Conservation (phyloP, 1,140 invertebrate species). For the Rhynchophorus ferrugineus region DNA sequence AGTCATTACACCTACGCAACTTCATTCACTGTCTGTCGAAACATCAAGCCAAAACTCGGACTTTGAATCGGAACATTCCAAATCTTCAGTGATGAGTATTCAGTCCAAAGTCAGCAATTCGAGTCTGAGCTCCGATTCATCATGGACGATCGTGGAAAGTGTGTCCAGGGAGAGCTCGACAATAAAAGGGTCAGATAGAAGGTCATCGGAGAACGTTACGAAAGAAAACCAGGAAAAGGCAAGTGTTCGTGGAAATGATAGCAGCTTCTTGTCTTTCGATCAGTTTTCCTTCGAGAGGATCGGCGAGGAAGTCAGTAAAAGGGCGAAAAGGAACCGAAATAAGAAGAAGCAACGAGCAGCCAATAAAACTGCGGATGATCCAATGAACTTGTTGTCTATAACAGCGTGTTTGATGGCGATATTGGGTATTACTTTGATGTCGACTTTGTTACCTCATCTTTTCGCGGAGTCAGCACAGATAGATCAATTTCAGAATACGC, state of each 20-base stretch:
- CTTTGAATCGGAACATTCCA: not conserved
- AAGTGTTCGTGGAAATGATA: not conserved
- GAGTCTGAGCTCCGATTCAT: constrained; percentile 18
- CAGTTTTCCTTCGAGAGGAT: not conserved
- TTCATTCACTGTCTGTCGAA: constrained; percentile 11
- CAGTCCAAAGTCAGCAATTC: constrained; percentile 8
- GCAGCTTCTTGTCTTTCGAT: not conserved
- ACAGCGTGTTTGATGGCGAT: constrained; percentile 15
- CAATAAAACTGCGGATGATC: not conserved
- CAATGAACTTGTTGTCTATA: constrained; percentile 16
- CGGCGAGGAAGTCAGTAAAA: not conserved
- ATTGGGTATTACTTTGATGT: constrained; percentile 11
- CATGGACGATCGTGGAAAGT: constrained; percentile 19
- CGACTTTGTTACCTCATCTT: constrained; percentile 7
- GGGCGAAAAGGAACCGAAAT: not conserved
- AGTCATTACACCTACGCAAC: no score
- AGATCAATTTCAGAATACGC: constrained; percentile 2
- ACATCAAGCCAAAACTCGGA: constrained; percentile 7
- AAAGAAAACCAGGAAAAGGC: constrained; percentile 4
- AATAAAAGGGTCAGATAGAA: not conserved
- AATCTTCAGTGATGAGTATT: constrained; percentile 9
- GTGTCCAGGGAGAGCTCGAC: constrained; percentile 4
- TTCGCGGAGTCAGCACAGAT: constrained; percentile 2
- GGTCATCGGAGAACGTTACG: not conserved
- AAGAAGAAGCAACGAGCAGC: not conserved